Evolutionary conservation across 2,797 vertebrate genomes (phyloP).

Genomic region (Pangasius krempfi): DNA sequence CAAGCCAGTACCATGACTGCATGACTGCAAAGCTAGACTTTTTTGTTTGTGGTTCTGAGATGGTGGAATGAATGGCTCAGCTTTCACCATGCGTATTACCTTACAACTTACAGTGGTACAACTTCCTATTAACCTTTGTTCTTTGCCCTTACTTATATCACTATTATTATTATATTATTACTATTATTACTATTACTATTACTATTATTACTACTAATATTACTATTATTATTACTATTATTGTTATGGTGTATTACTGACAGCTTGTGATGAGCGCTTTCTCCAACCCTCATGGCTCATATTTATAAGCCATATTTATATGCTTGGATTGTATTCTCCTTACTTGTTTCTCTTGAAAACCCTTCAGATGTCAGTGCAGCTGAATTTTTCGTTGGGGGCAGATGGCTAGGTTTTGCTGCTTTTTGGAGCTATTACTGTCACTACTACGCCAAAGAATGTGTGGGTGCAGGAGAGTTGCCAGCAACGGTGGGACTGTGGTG

Average conservation of each 20-base stretch:
- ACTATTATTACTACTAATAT: no score
- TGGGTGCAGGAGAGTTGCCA: background rate
- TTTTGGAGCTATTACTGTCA: background rate
- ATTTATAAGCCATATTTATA: background rate
- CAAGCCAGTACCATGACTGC: background rate
- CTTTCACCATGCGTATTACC: background rate
- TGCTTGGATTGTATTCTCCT: background rate
- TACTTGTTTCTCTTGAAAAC: background rate
- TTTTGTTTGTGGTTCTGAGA: background rate
- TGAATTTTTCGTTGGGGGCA: background rate
- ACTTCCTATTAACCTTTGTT: background rate
- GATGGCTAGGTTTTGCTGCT: background rate
- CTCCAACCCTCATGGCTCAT: background rate
- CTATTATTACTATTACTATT: no score
- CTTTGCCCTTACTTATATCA: background rate
- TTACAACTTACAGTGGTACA: background rate
- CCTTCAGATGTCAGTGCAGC: background rate
- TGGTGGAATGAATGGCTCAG: background rate
- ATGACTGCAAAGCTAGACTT: background rate
- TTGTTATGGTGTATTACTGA: no score
- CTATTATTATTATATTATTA: no score
- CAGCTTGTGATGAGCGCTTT: background rate
- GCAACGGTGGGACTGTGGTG: background rate
- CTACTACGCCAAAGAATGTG: background rate
- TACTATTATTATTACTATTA: no score